phyloP scores from a whole-genome alignment of 2,113 vertebrate species.

The Hemibagrus wyckioides region DNA sequence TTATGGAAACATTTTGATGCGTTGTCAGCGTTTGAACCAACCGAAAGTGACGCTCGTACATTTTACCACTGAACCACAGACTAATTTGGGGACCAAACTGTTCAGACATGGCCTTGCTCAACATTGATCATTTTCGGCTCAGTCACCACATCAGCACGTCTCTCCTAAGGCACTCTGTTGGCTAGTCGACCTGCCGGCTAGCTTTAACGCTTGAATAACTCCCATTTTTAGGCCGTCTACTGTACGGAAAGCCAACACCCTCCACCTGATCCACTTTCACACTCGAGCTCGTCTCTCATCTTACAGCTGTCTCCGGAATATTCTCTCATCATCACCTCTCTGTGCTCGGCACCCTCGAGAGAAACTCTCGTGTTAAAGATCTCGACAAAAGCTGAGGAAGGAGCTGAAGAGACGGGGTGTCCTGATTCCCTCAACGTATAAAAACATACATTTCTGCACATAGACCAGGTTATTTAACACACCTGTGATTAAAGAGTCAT shows the following conservation, averaged over 20 bases:
- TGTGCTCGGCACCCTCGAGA: not conserved
- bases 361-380: not conserved
- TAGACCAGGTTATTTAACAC: no score
- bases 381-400: not conserved
- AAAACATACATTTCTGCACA: not conserved
- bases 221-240: conserved; percentile 1
- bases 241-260: conserved; percentile 60
- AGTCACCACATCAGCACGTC: not conserved
- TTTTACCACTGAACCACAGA: not conserved
- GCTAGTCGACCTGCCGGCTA: not conserved
- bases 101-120: not conserved
- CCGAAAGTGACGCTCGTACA: not conserved
- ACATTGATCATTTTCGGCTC: not conserved
- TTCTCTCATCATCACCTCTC: conserved; percentile 28
- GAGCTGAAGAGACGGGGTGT: not conserved
- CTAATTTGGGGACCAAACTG: not conserved
- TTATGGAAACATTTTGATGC: not conserved
- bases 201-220: not conserved
- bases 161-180: not conserved
- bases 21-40: not conserved
- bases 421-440: not conserved
- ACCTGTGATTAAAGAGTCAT: not conserved
- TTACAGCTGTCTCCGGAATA: conserved; percentile 61
- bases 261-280: conserved; percentile 55
- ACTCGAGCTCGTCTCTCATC: conserved; percentile 56